phyloP scores from a whole-genome alignment of 2,113 vertebrate genomes.

The Ranitomeya variabilis region DNA sequence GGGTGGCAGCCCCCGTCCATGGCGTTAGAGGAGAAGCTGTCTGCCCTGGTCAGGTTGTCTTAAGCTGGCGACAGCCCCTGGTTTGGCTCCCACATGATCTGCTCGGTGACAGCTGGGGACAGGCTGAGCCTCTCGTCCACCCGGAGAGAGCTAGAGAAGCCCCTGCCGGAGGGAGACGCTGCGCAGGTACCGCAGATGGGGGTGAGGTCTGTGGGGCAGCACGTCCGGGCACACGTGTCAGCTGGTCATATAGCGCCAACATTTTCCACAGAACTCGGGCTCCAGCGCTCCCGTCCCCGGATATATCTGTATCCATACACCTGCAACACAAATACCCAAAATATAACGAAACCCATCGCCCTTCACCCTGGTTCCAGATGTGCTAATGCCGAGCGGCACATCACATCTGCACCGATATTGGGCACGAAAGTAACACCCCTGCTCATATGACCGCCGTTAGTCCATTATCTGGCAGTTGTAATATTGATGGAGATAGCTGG shows the following conservation, averaged over 20 bases:
- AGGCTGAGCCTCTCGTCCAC: slow-evolving; percentile 55
- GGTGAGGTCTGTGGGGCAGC: not conserved
- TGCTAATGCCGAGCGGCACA: too few relatives aligned
- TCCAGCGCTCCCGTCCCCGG: too few relatives aligned
- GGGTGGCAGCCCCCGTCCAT: slow-evolving; percentile 6
- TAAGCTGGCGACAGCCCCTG: slow-evolving; percentile 15
- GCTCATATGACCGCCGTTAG: too few relatives aligned
- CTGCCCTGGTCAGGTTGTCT: not conserved
- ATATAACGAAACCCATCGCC: too few relatives aligned
- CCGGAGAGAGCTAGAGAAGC: slow-evolving; percentile 53
- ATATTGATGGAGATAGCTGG: too few relatives aligned
- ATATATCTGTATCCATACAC: too few relatives aligned
- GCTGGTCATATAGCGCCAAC: not conserved
- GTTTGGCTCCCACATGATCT: not conserved
- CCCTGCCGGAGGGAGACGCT: slow-evolving; percentile 37
- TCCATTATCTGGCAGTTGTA: too few relatives aligned
- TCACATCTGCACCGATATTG: too few relatives aligned
- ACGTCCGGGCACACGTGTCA: not conserved
- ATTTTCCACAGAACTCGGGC: not conserved
- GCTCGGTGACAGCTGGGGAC: slow-evolving; percentile 48
- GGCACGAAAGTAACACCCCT: too few relatives aligned
- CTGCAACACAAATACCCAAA: too few relatives aligned
- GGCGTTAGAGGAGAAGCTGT: slow-evolving; percentile 25
- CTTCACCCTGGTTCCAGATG: too few relatives aligned
- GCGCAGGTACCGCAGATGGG: slow-evolving; percentile 20